Conservation (phyloP, 2,888 invertebrate species). For the Muscina levida region DNA sequence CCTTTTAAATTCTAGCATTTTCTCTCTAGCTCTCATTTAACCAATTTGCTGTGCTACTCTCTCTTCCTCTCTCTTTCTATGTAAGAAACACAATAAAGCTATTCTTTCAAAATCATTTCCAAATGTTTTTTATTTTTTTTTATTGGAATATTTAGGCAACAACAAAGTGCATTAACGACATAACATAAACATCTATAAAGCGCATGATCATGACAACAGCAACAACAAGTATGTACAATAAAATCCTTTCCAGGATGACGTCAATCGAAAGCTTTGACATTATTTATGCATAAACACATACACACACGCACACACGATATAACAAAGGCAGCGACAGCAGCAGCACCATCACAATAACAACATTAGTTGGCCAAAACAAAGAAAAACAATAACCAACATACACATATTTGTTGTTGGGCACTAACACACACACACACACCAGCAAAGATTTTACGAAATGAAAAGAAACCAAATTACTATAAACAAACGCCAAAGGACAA, state of each 20-base stretch:
- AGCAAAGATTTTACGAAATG: too few species aligned
- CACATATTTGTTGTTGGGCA: too few species aligned
- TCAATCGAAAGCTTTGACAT: slow-evolving; percentile 76
- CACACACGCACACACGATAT: too few species aligned
- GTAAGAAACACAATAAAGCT: neutral
- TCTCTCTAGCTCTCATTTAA: neutral
- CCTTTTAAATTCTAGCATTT: too few species aligned
- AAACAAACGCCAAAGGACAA: slow-evolving; percentile 27
- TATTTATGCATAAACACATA: slow-evolving; percentile 64
- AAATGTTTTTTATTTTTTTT: neutral
- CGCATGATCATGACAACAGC: slow-evolving; percentile 60
- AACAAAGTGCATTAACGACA: too few species aligned
- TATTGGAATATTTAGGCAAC: slow-evolving; percentile 9
- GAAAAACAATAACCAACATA: neutral
- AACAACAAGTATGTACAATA: slow-evolving; percentile 55
- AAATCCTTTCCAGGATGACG: slow-evolving; percentile 75
- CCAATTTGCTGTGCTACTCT: neutral
- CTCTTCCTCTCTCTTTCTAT: too few species aligned
- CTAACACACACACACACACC: too few species aligned
- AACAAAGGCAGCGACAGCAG: slow-evolving; percentile 35
- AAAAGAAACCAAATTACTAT: slow-evolving; percentile 41
- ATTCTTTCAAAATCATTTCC: slow-evolving; percentile 18
- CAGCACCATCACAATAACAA: slow-evolving; percentile 41
- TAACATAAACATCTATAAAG: slow-evolving; percentile 24
- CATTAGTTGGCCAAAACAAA: slow-evolving; percentile 13